Base-by-base conservation (phyloP, 2,888 invertebrate species). In the Spilarctia lutea region DNA sequence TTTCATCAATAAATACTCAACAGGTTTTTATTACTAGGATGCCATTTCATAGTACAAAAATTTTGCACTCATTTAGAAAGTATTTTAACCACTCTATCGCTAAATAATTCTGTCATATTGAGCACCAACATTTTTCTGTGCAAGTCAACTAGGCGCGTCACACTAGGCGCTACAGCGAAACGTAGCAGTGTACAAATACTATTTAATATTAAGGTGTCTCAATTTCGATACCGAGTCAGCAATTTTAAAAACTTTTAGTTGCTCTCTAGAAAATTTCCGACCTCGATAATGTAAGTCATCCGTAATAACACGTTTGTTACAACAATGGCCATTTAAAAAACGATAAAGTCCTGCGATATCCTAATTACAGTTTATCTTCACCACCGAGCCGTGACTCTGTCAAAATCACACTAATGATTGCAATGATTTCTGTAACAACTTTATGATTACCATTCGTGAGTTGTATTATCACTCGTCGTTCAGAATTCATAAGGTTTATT, bases 291-390 rank as follows among this genome's bases (percentile, higher is more conserved):
- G 73, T 73, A 60, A 68, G 76, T 69, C 60, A 78, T 78, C 80
- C 83, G 65, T 81, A 86, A 84, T 85, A 83, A 84, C 75, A 83
- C 76, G 68, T 74, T 81, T 85, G 73, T 30, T 73, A 81, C 79
- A 91, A 93, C 91, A 93, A 93, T 91, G 87, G 85, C 84, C 89
- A 88, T 92, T 93, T 90, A 90, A 91, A 91, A 88, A 71, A 86
- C 88, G 86, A 91, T 91, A 90, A 91, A 82, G 75, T 85, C 88
- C 85, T 90, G 88, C 87, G 85, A 83, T 87, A 88, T 90, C 89
- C 90, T 91, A 90, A 93, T 93, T 92, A 87, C 80, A 39, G 83
- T 86, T 92, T 91, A 92, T 92, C 89, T 87, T 87, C 83, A 86
- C 81, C 85, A 87, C 85, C 84, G 79, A 84, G 89, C 89, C 93